Base-by-base conservation (phyloP, 2,888 invertebrate species). In the Drosophila histrio region DNA sequence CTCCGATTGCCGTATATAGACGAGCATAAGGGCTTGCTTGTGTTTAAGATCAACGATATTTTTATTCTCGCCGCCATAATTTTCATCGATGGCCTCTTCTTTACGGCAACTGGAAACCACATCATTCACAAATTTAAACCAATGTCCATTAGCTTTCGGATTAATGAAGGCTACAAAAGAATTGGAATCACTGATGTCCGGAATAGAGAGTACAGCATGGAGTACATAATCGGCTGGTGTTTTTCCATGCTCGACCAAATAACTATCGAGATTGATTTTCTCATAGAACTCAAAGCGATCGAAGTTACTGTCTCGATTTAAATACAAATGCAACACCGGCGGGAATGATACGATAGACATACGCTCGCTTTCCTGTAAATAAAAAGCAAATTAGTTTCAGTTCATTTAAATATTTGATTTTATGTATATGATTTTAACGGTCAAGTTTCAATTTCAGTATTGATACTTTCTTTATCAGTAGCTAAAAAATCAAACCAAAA, bases 121-220 rank as follows among this genome's bases (percentile, higher is more conserved):
- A 92, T 99, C 99, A 91, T 99, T 99, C 91, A 99, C 99, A 93
- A 99, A 99, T 92, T 99, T 99, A 79, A 91, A 91, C 92, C 97
- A 97, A 93, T 96, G 96, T 68, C 97, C 97, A 90, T 98, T 98
- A 24, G 98, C 97, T 90, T 95, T 96, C 0, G 99, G 99, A 93
- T 99, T 99, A 88, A 99, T 99, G 92, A 98, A 99, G 57, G 99
- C 99, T 62, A 99, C 99, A 92, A 99, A 99, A 92, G 99, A 99
- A 0, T 99, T 99, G 9, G 99, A 99, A 90, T 99, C 98, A 93
- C 99, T 99, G 92, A 99, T 99, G 0, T 99, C 99, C 59, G 98
- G 98, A 92, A 99, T 99, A n/a, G 99, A 99, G 68, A 99, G 93
- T 49, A 99, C 99, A 19, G 99, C 98, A 90, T 99, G 98, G 52